These are phyloP conservation scores for Alcis repandata DNA, from an alignment of 2,888 invertebrate species.

Conservation along the genomic window DNA sequence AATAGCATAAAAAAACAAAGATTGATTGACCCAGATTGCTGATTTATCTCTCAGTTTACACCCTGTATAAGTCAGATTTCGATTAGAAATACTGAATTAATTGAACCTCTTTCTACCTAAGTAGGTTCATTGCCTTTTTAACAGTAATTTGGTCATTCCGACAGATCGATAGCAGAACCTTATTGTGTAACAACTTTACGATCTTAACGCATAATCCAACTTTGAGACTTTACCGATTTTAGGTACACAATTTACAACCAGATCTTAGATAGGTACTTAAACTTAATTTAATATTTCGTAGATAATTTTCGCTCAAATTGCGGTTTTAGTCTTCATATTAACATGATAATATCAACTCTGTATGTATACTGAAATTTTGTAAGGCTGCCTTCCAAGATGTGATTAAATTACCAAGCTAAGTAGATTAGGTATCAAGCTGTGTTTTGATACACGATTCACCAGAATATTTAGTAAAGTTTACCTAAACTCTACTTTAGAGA, in stretches of 20 bases:
- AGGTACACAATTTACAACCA: background rate
- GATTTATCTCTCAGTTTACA: too few species aligned
- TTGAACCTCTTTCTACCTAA: background rate
- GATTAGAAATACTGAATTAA: background rate
- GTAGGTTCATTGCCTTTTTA: background rate
- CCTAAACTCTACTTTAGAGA: too few species aligned
- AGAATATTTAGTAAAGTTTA: too few species aligned
- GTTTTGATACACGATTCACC: too few species aligned
- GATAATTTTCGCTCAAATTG: background rate
- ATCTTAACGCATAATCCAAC: slow-evolving; percentile 6
- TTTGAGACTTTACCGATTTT: background rate
- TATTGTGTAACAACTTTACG: too few species aligned
- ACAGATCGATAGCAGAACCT: too few species aligned
- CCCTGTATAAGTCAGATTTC: too few species aligned
- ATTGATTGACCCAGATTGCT: too few species aligned
- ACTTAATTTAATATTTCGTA: background rate
- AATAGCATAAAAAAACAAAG: too few species aligned
- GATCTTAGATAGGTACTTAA: background rate
- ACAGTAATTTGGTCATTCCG: background rate
- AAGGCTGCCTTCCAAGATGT: too few species aligned
- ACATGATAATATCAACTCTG: background rate
- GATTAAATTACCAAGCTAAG: too few species aligned
- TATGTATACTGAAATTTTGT: background rate
- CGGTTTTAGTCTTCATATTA: background rate
- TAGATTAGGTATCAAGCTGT: too few species aligned